A percentile compares a stretch with the other conserved stretches of the same genome.
phyloP scores from a whole-genome alignment of 1,140 invertebrate genomes.

The Drosophila kikkawai region DNA sequence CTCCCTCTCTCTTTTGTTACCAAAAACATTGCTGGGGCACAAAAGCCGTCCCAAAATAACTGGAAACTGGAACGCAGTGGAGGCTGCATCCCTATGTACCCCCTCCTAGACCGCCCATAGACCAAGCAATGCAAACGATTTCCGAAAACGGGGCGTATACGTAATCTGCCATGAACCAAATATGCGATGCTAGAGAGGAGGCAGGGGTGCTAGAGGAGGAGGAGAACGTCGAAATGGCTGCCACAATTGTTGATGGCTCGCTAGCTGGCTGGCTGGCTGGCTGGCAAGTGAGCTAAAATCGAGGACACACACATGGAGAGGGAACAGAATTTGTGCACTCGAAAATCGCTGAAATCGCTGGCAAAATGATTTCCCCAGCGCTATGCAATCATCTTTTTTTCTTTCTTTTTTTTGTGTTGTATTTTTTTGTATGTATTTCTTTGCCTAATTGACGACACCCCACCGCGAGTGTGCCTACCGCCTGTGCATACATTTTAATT shows the following conservation, averaged over 20 bases:
- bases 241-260: constrained; percentile 40
- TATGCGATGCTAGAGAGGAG: constrained; percentile 49
- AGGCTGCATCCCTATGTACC: constrained; percentile 15
- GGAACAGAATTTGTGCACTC: constrained; percentile 56
- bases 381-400: constrained; percentile 68
- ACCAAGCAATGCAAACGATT: constrained; percentile 74
- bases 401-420: constrained; percentile 1
- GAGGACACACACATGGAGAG: constrained; percentile 62
- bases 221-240: constrained; percentile 18
- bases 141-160: constrained; percentile 73
- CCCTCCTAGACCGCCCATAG: constrained; percentile 4
- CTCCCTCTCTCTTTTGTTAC: constrained; percentile 52
- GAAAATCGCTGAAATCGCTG: constrained; percentile 59
- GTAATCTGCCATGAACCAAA: constrained; percentile 81
- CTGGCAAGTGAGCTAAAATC: constrained; percentile 58
- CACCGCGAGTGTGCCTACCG: constrained; percentile 33
- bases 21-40: constrained; percentile 60
- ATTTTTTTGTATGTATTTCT: constrained; percentile 30
- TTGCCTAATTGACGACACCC: constrained; percentile 61
- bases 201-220: no score
- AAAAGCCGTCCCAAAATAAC: constrained; percentile 73
- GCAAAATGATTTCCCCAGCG: constrained; percentile 71
- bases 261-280: constrained; percentile 5
- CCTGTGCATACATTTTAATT: constrained; percentile 78
- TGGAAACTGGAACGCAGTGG: constrained; percentile 56